Base-by-base conservation (phyloP, 1,140 invertebrate genomes). In the Orchesella cincta region DNA sequence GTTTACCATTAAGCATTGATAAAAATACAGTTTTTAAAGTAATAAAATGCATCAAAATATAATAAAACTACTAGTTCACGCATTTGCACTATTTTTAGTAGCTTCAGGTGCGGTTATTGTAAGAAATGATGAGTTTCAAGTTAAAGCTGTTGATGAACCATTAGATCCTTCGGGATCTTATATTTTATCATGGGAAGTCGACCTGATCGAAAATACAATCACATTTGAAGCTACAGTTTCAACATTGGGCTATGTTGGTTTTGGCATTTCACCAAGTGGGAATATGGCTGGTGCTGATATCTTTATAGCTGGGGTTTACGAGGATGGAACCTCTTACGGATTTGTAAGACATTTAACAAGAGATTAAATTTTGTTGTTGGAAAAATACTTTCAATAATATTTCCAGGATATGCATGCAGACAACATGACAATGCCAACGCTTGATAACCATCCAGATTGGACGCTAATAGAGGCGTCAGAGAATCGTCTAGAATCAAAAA, bases 201-300 rank as follows among this genome's bases (percentile, higher is more conserved):
- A n/a, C n/a, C n/a, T n/a, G n/a, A n/a, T n/a, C n/a, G n/a, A n/a
- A n/a, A n/a, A n/a, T n/a, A n/a, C n/a, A n/a, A n/a, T 93, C 82
- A 92, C 90, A 73, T 93, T 94, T 84, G 90, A 93, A 85, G 87
- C 93, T 81, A 91, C 93, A 87, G 92, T 92, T 81, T 90, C 88
- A 85, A 93, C 92, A 62, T 88, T 89, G 80, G 93, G 93, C 79
- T 94, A 93, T 85, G 89, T 94, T 76, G 92, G 92, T 28, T 90
- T 94, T 82, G 93, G 93, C 73, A 91, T 94, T 83, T 93, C 92
- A 79, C 89, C 88, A 76, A 91, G 91, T 84, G 91, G 92, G 72
- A n/a, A n/a, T n/a, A n/a, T n/a, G n/a, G n/a, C n/a, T n/a, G 39
- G 39, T 8, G 39, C 5, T 8, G 39, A 46, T 18, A 46, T 46